Evolutionary conservation across 2,113 vertebrate species (phyloP).

Genomic region (Pollachius pollachius): DNA sequence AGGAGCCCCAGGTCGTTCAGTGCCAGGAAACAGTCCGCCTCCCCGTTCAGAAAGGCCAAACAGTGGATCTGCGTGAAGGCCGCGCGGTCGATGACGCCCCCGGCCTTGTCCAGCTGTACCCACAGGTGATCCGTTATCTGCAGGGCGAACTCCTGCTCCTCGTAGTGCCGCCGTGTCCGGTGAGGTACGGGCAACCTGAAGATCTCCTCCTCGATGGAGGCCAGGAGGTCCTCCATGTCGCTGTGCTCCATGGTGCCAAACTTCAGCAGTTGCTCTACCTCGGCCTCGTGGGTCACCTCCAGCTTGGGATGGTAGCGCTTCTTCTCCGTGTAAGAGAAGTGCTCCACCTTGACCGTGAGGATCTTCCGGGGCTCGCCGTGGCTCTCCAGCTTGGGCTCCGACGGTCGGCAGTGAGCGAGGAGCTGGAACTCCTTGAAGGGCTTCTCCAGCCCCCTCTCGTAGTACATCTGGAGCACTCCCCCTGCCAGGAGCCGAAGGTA

Average conservation of each 20-base stretch:
- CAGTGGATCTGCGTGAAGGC: conserved; percentile 86
- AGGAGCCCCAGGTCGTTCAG: conserved; percentile 86
- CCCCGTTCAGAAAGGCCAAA: conserved; percentile 86
- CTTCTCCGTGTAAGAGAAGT: conserved; percentile 85
- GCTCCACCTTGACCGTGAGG: conserved; percentile 89
- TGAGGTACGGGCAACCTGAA: conserved; percentile 73
- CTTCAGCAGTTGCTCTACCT: conserved; percentile 91
- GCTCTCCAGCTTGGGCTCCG: conserved; percentile 87
- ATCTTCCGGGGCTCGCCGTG: conserved; percentile 87
- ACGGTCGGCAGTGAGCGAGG: conserved; percentile 82
- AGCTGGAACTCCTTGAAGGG: conserved; percentile 94
- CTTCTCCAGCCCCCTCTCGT: conserved; percentile 92
- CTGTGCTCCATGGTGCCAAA: conserved; percentile 83
- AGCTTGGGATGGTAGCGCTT: conserved; percentile 87
- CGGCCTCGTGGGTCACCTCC: conserved; percentile 83
- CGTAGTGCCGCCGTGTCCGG: conserved; percentile 79
- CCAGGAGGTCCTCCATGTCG: conserved; percentile 85
- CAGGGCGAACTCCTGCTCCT: conserved; percentile 89
- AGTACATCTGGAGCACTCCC: conserved; percentile 92
- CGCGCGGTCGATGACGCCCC: conserved; percentile 72
- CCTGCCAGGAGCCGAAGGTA: conserved; percentile 85
- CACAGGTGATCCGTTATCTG: conserved; percentile 90
- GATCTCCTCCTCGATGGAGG: conserved; percentile 86
- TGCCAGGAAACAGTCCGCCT: conserved; percentile 85
- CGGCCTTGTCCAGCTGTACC: conserved; percentile 81